These are phyloP conservation scores for Aradus depressus DNA, from an alignment of 2,888 invertebrate species.

Conservation along the genomic window DNA sequence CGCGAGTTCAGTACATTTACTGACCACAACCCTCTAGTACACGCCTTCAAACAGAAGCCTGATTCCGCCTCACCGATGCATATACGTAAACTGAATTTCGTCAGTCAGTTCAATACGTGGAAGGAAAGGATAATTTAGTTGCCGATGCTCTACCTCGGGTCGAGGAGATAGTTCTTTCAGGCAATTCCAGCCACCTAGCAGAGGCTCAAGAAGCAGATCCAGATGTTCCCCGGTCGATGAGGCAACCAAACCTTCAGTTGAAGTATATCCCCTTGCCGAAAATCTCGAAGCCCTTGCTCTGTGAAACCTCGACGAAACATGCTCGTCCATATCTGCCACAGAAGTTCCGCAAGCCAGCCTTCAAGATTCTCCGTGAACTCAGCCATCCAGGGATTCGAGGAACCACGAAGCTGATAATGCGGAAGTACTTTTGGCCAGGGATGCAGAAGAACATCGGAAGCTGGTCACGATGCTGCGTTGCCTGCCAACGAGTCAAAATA, in stretches of 20 bases:
- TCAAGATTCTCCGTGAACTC: not conserved
- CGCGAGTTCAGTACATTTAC: not conserved
- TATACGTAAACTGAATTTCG: not conserved
- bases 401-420: not conserved
- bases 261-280: not conserved
- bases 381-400: not conserved
- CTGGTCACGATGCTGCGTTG: not conserved
- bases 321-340: not conserved
- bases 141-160: not conserved
- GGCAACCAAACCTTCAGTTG: not conserved
- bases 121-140: not conserved
- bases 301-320: not conserved
- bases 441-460: not conserved
- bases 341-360: not conserved
- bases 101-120: not conserved
- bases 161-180: not conserved
- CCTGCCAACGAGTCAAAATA: not conserved
- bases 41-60: not conserved
- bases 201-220: not conserved
- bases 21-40: not conserved
- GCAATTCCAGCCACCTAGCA: not conserved
- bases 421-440: not conserved
- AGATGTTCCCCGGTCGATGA: not conserved
- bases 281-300: not conserved
- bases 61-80: not conserved